phyloP scores from a whole-genome alignment of 2,113 vertebrate species.

The Phaethon lepturus region DNA sequence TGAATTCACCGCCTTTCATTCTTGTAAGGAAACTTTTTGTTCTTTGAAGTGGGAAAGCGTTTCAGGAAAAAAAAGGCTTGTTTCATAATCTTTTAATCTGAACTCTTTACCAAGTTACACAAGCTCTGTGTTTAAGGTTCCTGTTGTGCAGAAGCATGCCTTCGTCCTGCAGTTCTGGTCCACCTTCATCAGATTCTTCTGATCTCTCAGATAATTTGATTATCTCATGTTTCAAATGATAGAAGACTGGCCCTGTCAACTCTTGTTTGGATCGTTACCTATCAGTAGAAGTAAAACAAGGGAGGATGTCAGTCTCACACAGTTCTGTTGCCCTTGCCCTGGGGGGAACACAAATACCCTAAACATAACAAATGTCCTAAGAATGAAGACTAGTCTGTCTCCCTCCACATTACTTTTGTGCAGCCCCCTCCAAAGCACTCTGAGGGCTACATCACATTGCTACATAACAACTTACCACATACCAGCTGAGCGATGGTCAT shows the following conservation, averaged over 20 bases:
- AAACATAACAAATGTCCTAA: neutral
- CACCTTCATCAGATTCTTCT: neutral
- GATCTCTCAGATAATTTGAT: neutral
- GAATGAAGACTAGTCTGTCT: neutral
- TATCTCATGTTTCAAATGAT: neutral
- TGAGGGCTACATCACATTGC: neutral
- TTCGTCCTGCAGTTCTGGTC: neutral
- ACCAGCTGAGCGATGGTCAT: neutral
- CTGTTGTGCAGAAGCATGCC: neutral
- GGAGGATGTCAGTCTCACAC: neutral
- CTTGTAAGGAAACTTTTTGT: neutral
- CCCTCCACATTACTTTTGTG: neutral
- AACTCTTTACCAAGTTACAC: neutral
- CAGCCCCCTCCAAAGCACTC: neutral
- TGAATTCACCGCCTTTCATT: neutral
- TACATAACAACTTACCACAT: neutral
- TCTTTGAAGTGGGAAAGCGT: constrained; percentile 28
- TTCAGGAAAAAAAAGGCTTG: neutral
- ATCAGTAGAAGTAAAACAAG: neutral
- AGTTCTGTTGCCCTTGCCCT: neutral
- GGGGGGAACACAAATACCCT: neutral
- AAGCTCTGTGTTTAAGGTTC: neutral
- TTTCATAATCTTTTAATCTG: constrained; percentile 19
- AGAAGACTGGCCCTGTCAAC: neutral
- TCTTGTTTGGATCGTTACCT: neutral